phyloP scores from a whole-genome alignment of 2,113 vertebrate genomes.

The Elaphurus davidianus region DNA sequence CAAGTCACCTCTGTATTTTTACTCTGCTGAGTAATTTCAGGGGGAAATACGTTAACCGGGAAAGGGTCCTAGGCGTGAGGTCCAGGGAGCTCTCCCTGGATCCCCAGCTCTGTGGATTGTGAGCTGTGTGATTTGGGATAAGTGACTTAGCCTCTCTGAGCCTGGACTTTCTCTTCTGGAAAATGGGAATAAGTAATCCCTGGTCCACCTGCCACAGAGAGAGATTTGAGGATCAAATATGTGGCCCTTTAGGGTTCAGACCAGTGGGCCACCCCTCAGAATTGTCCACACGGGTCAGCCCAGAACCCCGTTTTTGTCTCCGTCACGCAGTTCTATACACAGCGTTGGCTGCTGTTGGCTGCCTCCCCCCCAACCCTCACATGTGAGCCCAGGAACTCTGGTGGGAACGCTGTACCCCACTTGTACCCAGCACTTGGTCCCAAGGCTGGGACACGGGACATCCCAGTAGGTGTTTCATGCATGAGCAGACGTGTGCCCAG shows the following conservation, averaged over 20 bases:
- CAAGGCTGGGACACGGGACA: neutral
- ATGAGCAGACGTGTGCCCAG: neutral
- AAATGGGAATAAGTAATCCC: neutral
- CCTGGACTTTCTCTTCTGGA: neutral
- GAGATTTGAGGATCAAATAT: neutral
- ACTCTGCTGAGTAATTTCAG: neutral
- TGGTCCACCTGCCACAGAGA: neutral
- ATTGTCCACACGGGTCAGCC: neutral
- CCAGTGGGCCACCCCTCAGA: neutral
- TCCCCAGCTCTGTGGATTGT: neutral
- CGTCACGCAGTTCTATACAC: accelerated
- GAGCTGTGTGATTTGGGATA: neutral
- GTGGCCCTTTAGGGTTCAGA: neutral
- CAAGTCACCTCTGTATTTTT: neutral
- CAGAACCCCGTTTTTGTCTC: neutral
- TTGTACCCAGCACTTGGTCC: neutral
- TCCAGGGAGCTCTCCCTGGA: accelerated
- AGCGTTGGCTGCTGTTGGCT: accelerated
- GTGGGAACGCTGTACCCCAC: neutral
- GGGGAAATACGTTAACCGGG: accelerated
- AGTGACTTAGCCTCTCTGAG: neutral
- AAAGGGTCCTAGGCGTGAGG: no score
- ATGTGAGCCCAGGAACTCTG: neutral
- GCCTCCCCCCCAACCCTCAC: no score
- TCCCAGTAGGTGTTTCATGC: no score